phyloP scores from a whole-genome alignment of 2,797 vertebrate genomes.

The Hypotaenidia philippensis region DNA sequence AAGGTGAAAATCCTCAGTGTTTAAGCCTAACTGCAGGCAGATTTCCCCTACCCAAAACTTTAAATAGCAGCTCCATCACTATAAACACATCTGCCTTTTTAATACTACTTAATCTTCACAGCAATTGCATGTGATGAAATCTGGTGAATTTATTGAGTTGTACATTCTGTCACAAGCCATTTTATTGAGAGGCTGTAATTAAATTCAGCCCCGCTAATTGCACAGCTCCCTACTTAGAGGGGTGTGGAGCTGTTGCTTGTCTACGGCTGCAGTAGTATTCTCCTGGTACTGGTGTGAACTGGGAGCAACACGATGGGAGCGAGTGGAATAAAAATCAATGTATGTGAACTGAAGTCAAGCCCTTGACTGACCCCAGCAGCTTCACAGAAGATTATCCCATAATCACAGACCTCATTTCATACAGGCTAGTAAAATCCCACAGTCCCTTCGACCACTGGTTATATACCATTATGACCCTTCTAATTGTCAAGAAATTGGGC shows the following conservation, averaged over 20 bases:
- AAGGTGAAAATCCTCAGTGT: conserved; percentile 57
- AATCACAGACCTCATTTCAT: neutral
- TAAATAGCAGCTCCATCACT: neutral
- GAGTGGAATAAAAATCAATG: neutral
- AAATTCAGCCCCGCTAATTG: conserved; percentile 39
- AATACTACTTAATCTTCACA: neutral
- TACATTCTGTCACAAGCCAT: neutral
- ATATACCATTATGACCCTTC: neutral
- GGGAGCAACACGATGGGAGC: neutral
- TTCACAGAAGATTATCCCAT: neutral
- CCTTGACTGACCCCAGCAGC: neutral
- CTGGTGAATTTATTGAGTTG: conserved; percentile 29
- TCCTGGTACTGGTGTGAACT: neutral
- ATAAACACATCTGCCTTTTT: conserved; percentile 38
- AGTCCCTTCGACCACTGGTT: neutral
- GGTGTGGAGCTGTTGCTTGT: neutral
- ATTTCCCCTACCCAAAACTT: neutral
- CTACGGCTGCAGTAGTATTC: neutral
- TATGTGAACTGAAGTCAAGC: neutral
- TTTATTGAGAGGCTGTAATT: conserved; percentile 28
- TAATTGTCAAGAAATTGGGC: accelerated
- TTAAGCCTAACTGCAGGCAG: conserved; percentile 23
- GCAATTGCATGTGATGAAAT: conserved; percentile 31
- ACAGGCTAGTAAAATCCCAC: neutral
- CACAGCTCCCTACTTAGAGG: neutral